A percentile compares a stretch with the other conserved stretches of the same genome.
phyloP scores from a whole-genome alignment of 2,797 vertebrate species.

The Steatocranus sp. region DNA sequence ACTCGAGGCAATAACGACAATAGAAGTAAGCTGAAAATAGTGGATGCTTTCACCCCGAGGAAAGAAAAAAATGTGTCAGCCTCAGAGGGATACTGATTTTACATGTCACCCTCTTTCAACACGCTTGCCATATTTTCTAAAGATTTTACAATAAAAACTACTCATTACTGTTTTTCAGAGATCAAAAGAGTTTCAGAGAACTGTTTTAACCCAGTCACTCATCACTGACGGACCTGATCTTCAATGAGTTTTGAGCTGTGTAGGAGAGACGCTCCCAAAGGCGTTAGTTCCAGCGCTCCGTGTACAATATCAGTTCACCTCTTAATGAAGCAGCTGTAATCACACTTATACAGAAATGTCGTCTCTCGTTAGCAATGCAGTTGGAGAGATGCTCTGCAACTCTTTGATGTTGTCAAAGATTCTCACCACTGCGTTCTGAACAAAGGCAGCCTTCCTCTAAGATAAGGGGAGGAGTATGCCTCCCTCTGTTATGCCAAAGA shows the following conservation, averaged over 20 bases:
- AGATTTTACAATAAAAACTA: constrained; percentile 24
- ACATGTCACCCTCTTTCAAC: constrained; percentile 31
- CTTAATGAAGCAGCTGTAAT: constrained; percentile 68
- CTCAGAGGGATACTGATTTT: constrained; percentile 20
- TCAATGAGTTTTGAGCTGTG: constrained; percentile 40
- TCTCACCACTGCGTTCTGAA: constrained; percentile 69
- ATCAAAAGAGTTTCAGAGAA: constrained; percentile 53
- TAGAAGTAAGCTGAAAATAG: constrained; percentile 4
- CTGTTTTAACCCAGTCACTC: constrained; percentile 50
- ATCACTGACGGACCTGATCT: constrained; percentile 48
- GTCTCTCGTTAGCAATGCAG: constrained; percentile 68
- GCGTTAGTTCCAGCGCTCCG: constrained; percentile 13
- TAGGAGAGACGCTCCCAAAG: constrained; percentile 41
- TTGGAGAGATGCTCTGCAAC: constrained; percentile 40
- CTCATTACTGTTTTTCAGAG: constrained; percentile 31
- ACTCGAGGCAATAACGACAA: constrained; percentile 20
- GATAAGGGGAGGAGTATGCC: constrained; percentile 63
- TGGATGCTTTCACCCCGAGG: constrained; percentile 10
- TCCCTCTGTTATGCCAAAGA: constrained; percentile 54
- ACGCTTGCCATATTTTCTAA: constrained; percentile 9
- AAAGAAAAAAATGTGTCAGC: constrained; percentile 12
- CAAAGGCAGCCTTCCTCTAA: constrained; percentile 69
- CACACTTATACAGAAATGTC: constrained; percentile 57
- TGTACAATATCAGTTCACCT: constrained; percentile 22
- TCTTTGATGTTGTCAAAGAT: constrained; percentile 78